Evolutionary conservation across 2,113 vertebrate genomes (phyloP).

Genomic region (Oreamnos americanus): DNA sequence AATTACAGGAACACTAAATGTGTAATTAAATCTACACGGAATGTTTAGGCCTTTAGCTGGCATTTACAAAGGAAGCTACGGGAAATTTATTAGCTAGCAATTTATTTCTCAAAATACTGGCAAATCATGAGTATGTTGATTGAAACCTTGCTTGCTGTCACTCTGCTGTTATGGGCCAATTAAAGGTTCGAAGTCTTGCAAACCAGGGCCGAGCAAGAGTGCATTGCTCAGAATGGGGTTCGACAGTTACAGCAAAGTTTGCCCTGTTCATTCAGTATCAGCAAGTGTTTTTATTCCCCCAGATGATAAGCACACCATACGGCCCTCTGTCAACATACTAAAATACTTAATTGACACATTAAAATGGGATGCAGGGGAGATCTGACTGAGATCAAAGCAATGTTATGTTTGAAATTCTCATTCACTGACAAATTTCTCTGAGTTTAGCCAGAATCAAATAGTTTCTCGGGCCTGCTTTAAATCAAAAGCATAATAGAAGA

Average conservation of each 20-base stretch:
- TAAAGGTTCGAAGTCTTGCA: conserved; percentile 75
- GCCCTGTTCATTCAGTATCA: conserved; percentile 15
- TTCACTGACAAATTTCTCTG: rapidly evolving
- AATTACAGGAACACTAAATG: conserved; percentile 87
- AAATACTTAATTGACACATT: background rate
- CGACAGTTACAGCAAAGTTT: background rate
- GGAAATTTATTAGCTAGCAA: conserved; percentile 85
- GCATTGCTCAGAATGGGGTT: conserved; percentile 43
- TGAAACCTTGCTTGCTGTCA: conserved; percentile 81
- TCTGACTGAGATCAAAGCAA: background rate
- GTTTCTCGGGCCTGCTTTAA: background rate
- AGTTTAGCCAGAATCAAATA: background rate
- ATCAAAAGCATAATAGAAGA: background rate
- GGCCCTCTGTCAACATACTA: background rate
- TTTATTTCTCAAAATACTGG: conserved; percentile 85
- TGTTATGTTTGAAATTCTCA: rapidly evolving
- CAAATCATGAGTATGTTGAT: conserved; percentile 81
- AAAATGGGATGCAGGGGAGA: background rate
- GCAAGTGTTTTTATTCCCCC: conserved; percentile 28
- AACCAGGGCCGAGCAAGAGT: conserved; percentile 71
- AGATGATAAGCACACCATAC: background rate
- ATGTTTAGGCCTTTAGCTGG: conserved; percentile 85
- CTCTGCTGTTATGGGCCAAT: conserved; percentile 74
- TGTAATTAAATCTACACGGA: conserved; percentile 85
- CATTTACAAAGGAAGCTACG: conserved; percentile 86